Evolutionary conservation across 2,113 vertebrate species (phyloP).

Genomic region (Crotalus horridus): DNA sequence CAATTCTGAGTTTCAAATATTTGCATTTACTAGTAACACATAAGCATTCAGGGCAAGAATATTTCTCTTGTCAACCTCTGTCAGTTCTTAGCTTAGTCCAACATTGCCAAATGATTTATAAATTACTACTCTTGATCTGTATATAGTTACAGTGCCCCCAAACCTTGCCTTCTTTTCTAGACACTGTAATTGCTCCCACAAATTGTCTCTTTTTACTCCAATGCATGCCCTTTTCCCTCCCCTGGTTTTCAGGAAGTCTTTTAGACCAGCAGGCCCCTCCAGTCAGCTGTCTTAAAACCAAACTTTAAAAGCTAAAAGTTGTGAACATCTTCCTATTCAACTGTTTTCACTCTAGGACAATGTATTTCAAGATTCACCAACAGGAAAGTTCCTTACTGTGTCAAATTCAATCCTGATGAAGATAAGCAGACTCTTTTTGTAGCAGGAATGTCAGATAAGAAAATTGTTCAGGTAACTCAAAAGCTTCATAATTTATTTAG

Average conservation of each 20-base stretch:
- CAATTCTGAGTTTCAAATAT: neutral
- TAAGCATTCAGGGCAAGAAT: neutral
- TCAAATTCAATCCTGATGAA: slow-evolving; percentile 98
- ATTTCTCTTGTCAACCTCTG: neutral
- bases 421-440: slow-evolving; percentile 97
- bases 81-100: neutral
- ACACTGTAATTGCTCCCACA: neutral
- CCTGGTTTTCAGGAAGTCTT: neutral
- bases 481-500: neutral
- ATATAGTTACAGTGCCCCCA: neutral
- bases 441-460: slow-evolving; percentile 98
- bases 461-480: slow-evolving; percentile 90
- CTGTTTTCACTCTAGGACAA: slow-evolving; percentile 76
- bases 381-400: slow-evolving; percentile 96
- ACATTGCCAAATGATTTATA: neutral
- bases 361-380: slow-evolving; percentile 96
- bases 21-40: neutral
- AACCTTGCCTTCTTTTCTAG: neutral
- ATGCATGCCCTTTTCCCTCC: neutral
- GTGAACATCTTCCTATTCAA: neutral
- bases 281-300: neutral
- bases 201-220: neutral
- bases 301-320: neutral
- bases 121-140: neutral
- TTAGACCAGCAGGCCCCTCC: neutral